Evolutionary conservation across 2,797 vertebrate species (phyloP), one percentile per base, ranked within the genome.

Genomic region (Myripristis murdjan): DNA sequence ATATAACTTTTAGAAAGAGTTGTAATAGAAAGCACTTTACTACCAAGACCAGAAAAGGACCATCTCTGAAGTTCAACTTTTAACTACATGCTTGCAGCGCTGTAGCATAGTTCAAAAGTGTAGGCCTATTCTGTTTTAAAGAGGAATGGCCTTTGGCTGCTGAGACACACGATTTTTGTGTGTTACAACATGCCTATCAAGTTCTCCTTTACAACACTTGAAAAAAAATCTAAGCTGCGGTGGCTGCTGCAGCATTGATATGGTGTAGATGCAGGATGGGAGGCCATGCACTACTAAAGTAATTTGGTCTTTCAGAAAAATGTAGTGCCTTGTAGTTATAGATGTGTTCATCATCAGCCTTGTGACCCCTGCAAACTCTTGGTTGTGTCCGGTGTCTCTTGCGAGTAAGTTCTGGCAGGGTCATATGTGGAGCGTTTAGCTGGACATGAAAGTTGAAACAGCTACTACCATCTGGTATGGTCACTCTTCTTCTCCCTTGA

Each of bases 381-480:
- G 8, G 39, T 44, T 18, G 26, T 2, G 15, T 22, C 10, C 44
- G 24, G 48, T 15, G 44, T 6, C 28, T 60, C 18, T 56, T 7
- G 37, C 39, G 37, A 75, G 24, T 24, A 31, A 71, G 64, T 16
- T 54, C 58, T 35, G 10, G 2, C 31, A 41, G 31, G 14, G 39
- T 65, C 24, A 2, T 43, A 63, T 37, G 31, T 58, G 51, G 14
- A 61, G 51, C 24, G 35, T 37, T 18, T 15, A 53, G 24, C 58
- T 26, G n/a, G 56, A n/a, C 64, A 28, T 49, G 14, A 20, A 28
- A 28, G 44, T 22, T 64, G 55, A 5, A 31, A 47, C 46, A 51
- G 20, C 59, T 57, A 12, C 20, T 1, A 26, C 58, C 72, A 74
- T 79, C 61, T 73, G 58, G 24, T 53, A 7, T 4, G 6, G 8